A percentile compares a stretch with the other conserved stretches of the same genome.
These are phyloP conservation scores for Engystomops pustulosus DNA, from an alignment of 2,113 vertebrate species.

Conservation along the genomic window DNA sequence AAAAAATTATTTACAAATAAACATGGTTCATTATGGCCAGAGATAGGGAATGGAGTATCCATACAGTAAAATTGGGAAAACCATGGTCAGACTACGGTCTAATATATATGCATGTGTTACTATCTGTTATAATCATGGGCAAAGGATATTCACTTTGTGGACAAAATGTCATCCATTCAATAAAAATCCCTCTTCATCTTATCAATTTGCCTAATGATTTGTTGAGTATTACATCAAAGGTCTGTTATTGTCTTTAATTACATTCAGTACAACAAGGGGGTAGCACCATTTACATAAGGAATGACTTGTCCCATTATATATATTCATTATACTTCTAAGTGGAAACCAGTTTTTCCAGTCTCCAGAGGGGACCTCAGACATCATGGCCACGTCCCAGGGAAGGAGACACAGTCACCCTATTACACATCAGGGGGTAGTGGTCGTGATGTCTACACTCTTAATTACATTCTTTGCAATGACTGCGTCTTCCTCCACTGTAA, in stretches of 20 bases:
- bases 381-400: constrained; percentile 66
- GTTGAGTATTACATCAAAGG: constrained; percentile 1
- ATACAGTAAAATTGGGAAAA: neutral
- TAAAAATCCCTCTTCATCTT: neutral
- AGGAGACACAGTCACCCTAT: constrained; percentile 67
- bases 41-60: neutral
- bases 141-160: neutral
- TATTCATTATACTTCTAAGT: constrained; percentile 9
- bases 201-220: neutral
- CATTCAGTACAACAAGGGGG: neutral
- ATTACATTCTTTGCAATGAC: constrained; percentile 43
- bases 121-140: neutral
- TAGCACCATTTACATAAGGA: neutral
- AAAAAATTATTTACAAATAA: too few species aligned
- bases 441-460: constrained; percentile 71
- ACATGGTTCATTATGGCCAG: neutral
- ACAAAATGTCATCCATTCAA: neutral
- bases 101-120: neutral
- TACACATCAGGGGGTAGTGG: constrained; percentile 68
- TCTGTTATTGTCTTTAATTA: neutral
- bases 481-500: neutral
- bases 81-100: neutral
- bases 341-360: constrained; percentile 61
- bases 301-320: neutral
- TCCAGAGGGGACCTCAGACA: constrained; percentile 59